Evolutionary conservation across 2,888 invertebrate genomes (phyloP).

Genomic region (Drosophila neoperkinsi): DNA sequence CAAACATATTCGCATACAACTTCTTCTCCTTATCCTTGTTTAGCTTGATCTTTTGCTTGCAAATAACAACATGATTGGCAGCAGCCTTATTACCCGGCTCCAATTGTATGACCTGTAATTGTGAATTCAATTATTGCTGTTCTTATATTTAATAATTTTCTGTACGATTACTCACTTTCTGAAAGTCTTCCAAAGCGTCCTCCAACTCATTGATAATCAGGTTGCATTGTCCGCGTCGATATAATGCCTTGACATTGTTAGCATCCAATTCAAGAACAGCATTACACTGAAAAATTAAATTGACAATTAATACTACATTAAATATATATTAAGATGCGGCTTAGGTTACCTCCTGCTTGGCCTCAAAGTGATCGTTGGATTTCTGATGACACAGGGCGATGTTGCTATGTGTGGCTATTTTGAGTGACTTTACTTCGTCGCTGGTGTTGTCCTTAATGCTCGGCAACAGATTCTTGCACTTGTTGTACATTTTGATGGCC

Average conservation of each 20-base stretch:
- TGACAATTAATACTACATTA: background rate
- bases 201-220: constrained; percentile 91
- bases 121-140: background rate
- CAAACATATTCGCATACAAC: constrained; percentile 97
- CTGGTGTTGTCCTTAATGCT: constrained; percentile 83
- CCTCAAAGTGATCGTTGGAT: constrained; percentile 89
- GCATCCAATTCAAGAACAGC: constrained; percentile 91
- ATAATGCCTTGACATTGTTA: constrained; percentile 94
- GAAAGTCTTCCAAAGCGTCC: constrained; percentile 91
- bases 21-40: constrained; percentile 93
- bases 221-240: constrained; percentile 93
- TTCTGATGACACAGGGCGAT: constrained; percentile 92
- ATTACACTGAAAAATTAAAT: constrained; percentile 86
- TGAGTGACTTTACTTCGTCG: constrained; percentile 86
- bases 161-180: constrained; percentile 83
- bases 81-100: constrained; percentile 97
- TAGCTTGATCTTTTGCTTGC: constrained; percentile 90
- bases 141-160: background rate
- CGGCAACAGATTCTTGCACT: constrained; percentile 86
- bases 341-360: constrained; percentile 87
- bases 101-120: constrained; percentile 87
- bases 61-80: constrained; percentile 89
- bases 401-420: constrained; percentile 92
- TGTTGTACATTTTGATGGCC: constrained; percentile 95
- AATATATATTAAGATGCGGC: background rate